Base-by-base conservation (phyloP, 2,888 invertebrate species). In the Spicauda simplicius region DNA sequence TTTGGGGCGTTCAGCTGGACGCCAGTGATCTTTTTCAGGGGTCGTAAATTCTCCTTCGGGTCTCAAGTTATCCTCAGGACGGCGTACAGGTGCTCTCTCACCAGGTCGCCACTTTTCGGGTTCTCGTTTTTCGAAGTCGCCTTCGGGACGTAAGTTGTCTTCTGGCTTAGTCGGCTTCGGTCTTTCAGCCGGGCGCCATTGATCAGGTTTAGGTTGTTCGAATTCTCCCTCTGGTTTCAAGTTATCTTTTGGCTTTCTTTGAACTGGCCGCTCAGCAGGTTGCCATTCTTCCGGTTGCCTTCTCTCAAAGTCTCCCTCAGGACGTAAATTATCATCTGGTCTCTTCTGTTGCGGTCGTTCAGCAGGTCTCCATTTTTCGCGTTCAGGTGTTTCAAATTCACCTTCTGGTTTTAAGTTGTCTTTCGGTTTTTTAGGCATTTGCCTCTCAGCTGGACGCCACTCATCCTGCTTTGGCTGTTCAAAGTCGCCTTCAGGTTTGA, bases 141-240 rank as follows among this genome's bases (percentile, higher is more conserved):
- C 95, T 80, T 96, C 95, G 0, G 94, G 93, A 63, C 84, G 87
- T 0, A 95, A 76, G 74, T 95, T 95, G 69, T 84, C 84, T 45
- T 78, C 41, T 0, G 82, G 84, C 61, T 77, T 83, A 0, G 76
- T 79, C 10, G 81, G 90, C 58, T 79, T 81, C 3, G 84, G 89
- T 8, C 71, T 54, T 58, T 73, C 74, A 18, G 74, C 74, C 30
- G 75, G 77, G 11, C 81, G 78, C 82, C 89, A 91, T 70, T 84
- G 74, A 0, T 86, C 85, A 1, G 83, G 84, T 61, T 87, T 84
- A 0, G 91, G 94, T 4, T 78, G 74, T 61, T 91, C 91, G 73
- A 95, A 94, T 0, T 95, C 94, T 0, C 96, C 96, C 78, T 96
- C 95, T 0, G 95, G 94, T 55, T 82, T 85, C 0, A 95, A 77